Conservation (phyloP, 1,140 invertebrate species). For the Teleopsis dalmanni region DNA sequence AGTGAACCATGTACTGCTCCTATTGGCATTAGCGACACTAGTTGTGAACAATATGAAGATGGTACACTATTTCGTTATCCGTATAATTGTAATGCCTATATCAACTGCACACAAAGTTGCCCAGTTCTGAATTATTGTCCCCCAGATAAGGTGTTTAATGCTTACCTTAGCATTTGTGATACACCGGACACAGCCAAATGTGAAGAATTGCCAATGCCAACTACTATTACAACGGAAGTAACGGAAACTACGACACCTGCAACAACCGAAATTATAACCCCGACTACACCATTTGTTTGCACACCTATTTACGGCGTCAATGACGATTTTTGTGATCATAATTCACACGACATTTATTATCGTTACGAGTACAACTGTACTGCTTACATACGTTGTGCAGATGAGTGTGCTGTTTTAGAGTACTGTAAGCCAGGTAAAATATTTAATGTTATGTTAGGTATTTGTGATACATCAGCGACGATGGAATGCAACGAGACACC, state of each 20-base stretch:
- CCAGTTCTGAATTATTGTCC: constrained; percentile 28
- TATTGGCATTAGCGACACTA: constrained; percentile 17
- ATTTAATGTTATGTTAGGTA: background rate
- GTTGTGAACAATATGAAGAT: constrained; percentile 13
- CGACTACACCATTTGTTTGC: background rate
- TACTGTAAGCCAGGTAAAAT: constrained; percentile 1
- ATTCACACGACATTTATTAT: background rate
- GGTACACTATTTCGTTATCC: constrained; percentile 18
- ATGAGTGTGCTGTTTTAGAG: background rate
- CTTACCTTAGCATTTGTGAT: constrained; percentile 22
- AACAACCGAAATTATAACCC: background rate
- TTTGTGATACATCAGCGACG: background rate
- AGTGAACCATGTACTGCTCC: constrained; percentile 13
- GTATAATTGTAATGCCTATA: constrained; percentile 23
- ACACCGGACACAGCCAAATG: constrained; percentile 27
- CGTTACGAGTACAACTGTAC: background rate
- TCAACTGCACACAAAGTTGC: constrained; percentile 22
- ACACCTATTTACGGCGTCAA: background rate
- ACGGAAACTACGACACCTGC: background rate
- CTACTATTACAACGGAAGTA: background rate
- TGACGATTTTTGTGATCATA: background rate
- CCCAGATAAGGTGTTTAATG: constrained; percentile 26
- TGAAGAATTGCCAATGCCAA: constrained; percentile 21
- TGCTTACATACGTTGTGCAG: background rate
- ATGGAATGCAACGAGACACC: background rate